These are phyloP conservation scores for Myotis pilosus DNA, from an alignment of 2,797 vertebrate species.

Conservation along the genomic window DNA sequence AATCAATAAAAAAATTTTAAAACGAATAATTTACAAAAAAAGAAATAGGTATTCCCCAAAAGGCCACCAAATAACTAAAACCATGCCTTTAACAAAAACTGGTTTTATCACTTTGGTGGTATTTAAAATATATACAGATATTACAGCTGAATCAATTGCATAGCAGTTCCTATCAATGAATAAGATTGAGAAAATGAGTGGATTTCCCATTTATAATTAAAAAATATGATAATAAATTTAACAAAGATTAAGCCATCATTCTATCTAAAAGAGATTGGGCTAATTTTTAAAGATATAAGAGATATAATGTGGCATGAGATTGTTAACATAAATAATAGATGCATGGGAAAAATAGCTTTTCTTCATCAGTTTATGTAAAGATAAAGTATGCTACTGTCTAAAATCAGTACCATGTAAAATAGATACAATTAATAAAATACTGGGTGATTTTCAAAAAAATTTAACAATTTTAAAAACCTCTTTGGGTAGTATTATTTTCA, in stretches of 20 bases:
- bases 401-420: slow-evolving; percentile 44
- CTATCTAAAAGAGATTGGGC: background rate
- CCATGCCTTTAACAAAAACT: slow-evolving; percentile 7
- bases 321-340: background rate
- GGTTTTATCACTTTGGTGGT: background rate
- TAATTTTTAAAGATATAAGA: background rate
- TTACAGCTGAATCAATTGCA: background rate
- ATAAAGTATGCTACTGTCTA: background rate
- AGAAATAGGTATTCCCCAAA: background rate
- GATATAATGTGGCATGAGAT: slow-evolving; percentile 10
- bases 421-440: slow-evolving; percentile 31
- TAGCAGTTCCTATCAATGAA: background rate
- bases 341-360: slow-evolving; percentile 15
- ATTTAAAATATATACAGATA: slow-evolving; percentile 13
- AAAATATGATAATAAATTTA: background rate
- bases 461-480: background rate
- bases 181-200: slow-evolving; percentile 39
- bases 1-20: too few relatives aligned
- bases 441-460: background rate
- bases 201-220: slow-evolving; percentile 20
- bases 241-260: background rate
- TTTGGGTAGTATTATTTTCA: slow-evolving; percentile 46
- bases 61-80: slow-evolving; percentile 14
- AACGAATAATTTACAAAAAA: background rate
- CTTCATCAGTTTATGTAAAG: slow-evolving; percentile 25